Evolutionary conservation across 2,113 vertebrate genomes (phyloP).

Genomic region (Octodon degus): DNA sequence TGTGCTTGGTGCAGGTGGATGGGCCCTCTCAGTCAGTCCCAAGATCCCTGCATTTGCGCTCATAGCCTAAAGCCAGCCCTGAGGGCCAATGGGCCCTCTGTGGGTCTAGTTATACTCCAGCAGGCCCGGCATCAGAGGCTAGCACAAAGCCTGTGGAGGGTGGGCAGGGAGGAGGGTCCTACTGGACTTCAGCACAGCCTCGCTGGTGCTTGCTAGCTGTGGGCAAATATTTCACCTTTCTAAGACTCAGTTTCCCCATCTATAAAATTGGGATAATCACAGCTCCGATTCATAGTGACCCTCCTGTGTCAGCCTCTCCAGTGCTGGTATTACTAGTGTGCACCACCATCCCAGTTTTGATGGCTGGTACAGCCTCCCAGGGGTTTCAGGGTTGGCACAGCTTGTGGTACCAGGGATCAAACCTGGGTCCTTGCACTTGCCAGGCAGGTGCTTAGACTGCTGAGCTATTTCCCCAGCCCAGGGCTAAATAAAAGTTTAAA

Average conservation of each 20-base stretch:
- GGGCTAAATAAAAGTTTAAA: no score
- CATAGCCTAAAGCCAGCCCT: background rate
- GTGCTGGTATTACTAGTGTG: no score
- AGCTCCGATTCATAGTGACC: no score
- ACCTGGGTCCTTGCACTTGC: no score
- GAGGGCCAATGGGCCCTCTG: fast-evolving
- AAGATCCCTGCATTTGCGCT: background rate
- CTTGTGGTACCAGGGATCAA: no score
- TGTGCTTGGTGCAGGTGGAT: background rate
- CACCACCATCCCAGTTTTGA: no score
- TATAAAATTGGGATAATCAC: background rate
- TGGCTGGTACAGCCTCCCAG: no score
- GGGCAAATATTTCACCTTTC: background rate
- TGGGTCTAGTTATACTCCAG: background rate
- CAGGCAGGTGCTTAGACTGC: no score
- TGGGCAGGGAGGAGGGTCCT: background rate
- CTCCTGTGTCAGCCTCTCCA: no score
- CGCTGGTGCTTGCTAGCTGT: background rate
- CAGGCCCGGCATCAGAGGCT: background rate
- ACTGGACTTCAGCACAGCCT: background rate
- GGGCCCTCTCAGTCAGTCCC: background rate
- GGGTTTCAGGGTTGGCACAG: no score
- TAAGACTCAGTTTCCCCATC: constrained; percentile 20
- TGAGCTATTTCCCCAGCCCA: no score
- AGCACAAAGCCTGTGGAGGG: background rate